Conservation (phyloP, 2,113 vertebrate genomes). For the Ictalurus punctatus region DNA sequence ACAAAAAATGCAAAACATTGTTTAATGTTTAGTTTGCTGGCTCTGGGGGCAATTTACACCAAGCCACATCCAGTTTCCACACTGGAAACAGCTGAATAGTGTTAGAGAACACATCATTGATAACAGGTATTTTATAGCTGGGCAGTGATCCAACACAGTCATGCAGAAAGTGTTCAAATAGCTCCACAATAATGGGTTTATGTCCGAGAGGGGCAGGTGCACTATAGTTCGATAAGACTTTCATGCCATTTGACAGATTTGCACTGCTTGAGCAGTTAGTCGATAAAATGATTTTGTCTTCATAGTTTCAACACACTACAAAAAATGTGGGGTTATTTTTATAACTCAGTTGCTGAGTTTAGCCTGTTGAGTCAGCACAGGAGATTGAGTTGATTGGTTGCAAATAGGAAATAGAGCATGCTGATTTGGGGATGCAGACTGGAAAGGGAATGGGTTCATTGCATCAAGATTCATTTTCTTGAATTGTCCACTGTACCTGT, state of each 20-base stretch:
- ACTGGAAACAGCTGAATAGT: neutral
- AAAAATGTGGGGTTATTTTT: neutral
- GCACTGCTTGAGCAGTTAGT: neutral
- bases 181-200: neutral
- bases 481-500: neutral
- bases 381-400: neutral
- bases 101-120: neutral
- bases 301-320: neutral
- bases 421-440: neutral
- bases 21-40: neutral
- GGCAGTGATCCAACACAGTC: neutral
- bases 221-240: neutral
- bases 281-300: neutral
- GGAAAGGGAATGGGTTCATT: neutral
- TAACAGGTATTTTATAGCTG: neutral
- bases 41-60: neutral
- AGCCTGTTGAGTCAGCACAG: neutral
- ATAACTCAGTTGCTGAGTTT: neutral
- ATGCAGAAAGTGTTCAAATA: neutral
- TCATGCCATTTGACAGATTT: neutral
- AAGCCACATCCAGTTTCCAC: neutral
- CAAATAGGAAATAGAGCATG: neutral
- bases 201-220: neutral
- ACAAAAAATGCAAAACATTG: neutral
- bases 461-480: neutral